These are phyloP conservation scores for Nasonia oneida DNA, from an alignment of 2,888 invertebrate species.

Conservation along the genomic window DNA sequence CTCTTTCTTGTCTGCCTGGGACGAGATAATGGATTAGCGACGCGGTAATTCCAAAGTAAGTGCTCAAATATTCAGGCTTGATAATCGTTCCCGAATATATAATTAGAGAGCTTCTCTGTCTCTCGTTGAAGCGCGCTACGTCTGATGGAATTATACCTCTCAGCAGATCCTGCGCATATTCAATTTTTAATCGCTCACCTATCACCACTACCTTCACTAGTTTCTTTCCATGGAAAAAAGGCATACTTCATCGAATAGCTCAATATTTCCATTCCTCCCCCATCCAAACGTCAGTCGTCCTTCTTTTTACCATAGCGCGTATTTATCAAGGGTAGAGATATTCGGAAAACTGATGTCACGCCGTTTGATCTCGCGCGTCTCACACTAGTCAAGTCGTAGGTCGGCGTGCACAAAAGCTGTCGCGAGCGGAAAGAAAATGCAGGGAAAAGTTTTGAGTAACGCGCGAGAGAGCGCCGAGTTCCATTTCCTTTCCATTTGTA, in stretches of 20 bases:
- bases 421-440: constrained; percentile 49
- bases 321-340: neutral
- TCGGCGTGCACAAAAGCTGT: constrained; percentile 9
- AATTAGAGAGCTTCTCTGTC: constrained; percentile 15
- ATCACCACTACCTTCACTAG: neutral
- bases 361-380: neutral
- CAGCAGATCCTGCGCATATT: neutral
- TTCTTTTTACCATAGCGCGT: neutral
- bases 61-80: constrained; percentile 36
- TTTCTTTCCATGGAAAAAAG: neutral
- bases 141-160: too few relatives aligned
- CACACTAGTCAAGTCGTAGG: neutral
- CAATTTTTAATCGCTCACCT: neutral
- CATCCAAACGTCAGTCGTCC: neutral
- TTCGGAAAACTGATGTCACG: neutral
- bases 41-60: constrained; percentile 15
- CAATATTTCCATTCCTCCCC: neutral
- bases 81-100: constrained; percentile 28
- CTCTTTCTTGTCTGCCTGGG: neutral
- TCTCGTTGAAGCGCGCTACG: neutral
- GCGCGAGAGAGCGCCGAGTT: constrained; percentile 55
- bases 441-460: constrained; percentile 63
- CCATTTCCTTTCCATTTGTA: constrained; percentile 66
- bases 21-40: constrained; percentile 4
- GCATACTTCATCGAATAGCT: neutral